Evolutionary conservation across 2,888 invertebrate genomes (phyloP).

Genomic region (Marronus borbonicus): DNA sequence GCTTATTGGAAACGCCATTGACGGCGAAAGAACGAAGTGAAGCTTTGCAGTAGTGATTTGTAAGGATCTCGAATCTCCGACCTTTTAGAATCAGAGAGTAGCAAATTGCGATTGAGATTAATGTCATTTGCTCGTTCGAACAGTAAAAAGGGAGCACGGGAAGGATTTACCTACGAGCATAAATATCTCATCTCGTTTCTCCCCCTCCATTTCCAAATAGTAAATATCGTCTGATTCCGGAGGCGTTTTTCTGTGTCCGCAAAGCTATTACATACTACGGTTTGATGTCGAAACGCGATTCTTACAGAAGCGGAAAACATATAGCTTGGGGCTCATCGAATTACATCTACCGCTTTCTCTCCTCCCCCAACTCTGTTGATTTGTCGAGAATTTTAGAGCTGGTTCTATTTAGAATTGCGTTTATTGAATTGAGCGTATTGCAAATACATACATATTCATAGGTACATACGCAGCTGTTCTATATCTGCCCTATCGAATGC

Average conservation of each 20-base stretch:
- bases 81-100: constrained; percentile 11
- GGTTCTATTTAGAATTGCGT: background rate
- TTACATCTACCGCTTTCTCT: constrained; percentile 6
- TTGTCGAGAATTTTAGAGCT: background rate
- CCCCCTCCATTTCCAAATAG: constrained; percentile 16
- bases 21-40: constrained; percentile 2
- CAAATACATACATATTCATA: background rate
- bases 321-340: constrained; percentile 20
- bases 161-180: constrained; percentile 38
- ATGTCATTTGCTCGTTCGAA: constrained; percentile 32
- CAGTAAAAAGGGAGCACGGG: background rate
- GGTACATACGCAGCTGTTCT: no score
- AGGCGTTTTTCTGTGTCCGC: background rate
- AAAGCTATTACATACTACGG: background rate
- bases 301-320: constrained; percentile 23
- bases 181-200: constrained; percentile 37
- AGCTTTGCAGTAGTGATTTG: constrained; percentile 38
- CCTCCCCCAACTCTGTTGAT: background rate
- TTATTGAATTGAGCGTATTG: constrained; percentile 18
- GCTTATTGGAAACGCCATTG: constrained; percentile 40
- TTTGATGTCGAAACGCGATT: background rate
- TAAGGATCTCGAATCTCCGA: constrained; percentile 31
- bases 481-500: no score
- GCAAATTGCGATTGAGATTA: constrained; percentile 41
- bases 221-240: constrained; percentile 34